Evolutionary conservation across 30 jellyfish, hydroid and myxozoan genomes (phyloP).

Genomic region (Hydra vulgaris): DNA sequence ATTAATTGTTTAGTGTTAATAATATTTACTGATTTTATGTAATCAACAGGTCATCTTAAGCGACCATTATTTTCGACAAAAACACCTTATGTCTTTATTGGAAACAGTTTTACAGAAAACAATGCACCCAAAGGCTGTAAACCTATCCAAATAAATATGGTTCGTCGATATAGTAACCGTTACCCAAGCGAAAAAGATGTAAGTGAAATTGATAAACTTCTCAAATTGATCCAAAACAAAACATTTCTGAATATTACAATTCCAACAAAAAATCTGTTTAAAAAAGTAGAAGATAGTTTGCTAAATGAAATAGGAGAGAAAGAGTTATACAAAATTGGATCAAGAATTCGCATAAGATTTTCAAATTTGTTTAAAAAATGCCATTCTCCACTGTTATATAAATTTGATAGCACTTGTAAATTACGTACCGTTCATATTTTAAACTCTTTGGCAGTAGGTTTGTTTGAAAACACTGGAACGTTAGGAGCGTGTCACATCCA

Average conservation of each 20-base stretch:
- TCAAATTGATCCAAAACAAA: not conserved
- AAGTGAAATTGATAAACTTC: constrained; percentile 13
- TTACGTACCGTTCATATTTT: constrained; percentile 58
- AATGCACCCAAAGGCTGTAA: constrained; percentile 44
- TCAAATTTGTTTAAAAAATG: constrained; percentile 35
- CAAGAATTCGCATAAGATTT: constrained; percentile 39
- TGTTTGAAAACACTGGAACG: constrained; percentile 57
- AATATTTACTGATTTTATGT: not conserved
- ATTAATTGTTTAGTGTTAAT: not conserved
- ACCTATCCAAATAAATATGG: constrained; percentile 61
- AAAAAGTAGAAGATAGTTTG: constrained; percentile 31
- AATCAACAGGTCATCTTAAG: not conserved
- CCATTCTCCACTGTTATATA: constrained; percentile 25
- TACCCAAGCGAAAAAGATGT: constrained; percentile 78
- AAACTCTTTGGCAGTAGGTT: constrained; percentile 54
- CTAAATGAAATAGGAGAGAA: constrained; percentile 54
- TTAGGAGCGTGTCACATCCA: constrained; percentile 44
- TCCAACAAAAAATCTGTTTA: constrained; percentile 28
- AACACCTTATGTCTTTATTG: constrained; percentile 43
- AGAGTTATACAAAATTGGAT: constrained; percentile 55
- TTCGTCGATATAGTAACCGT: constrained; percentile 77
- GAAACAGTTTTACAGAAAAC: constrained; percentile 20
- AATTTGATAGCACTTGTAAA: constrained; percentile 61
- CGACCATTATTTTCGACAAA: constrained; percentile 56
- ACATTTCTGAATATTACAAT: not conserved